These are phyloP conservation scores for Cnemophilus loriae DNA, from an alignment of 2,113 vertebrate genomes.

Conservation along the genomic window DNA sequence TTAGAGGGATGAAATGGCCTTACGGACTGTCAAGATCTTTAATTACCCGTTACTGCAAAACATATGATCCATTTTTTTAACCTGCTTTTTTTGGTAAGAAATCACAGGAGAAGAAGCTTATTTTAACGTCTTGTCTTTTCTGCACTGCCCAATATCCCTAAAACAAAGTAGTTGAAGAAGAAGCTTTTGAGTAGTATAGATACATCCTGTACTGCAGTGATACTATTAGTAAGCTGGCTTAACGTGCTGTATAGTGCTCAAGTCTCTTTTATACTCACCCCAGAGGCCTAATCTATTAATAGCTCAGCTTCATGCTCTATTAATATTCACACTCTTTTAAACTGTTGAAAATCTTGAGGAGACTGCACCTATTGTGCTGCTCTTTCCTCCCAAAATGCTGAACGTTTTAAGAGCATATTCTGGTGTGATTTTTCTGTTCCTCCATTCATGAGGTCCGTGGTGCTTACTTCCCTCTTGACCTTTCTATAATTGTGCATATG, in stretches of 20 bases:
- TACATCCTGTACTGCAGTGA: background rate
- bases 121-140: background rate
- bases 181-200: background rate
- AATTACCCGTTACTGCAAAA: background rate
- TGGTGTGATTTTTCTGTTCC: background rate
- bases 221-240: background rate
- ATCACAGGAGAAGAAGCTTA: background rate
- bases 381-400: background rate
- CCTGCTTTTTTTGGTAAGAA: background rate
- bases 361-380: background rate
- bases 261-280: conserved; percentile 19
- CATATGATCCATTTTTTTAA: background rate
- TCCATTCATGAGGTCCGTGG: background rate
- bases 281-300: conserved; percentile 52
- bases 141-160: background rate
- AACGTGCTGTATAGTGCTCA: background rate
- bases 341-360: conserved; percentile 30
- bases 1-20: background rate
- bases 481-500: background rate
- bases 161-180: background rate
- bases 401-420: background rate
- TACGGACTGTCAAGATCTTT: background rate
- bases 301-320: conserved; percentile 42
- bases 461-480: background rate
- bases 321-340: conserved; percentile 41